These are phyloP conservation scores for Trissoscelio sp. DNA, from an alignment of 2,888 invertebrate species.

Conservation along the genomic window DNA sequence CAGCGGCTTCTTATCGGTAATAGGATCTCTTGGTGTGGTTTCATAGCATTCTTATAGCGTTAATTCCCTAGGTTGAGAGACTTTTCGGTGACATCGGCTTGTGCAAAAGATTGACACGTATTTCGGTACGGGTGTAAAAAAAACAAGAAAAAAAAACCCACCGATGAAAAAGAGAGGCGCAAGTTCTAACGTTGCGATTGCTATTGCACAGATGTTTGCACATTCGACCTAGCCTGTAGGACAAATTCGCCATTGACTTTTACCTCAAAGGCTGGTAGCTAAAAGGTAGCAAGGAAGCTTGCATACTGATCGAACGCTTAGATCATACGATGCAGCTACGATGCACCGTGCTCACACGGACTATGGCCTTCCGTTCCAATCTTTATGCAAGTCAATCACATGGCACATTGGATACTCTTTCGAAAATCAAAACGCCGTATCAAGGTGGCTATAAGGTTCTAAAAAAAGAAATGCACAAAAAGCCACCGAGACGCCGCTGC, in stretches of 20 bases:
- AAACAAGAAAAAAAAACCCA: slow-evolving; percentile 22
- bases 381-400: slow-evolving; percentile 71
- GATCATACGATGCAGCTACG: slow-evolving; percentile 77
- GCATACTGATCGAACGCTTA: slow-evolving; percentile 80
- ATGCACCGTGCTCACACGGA: slow-evolving; percentile 75
- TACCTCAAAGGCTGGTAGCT: slow-evolving; percentile 82
- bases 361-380: slow-evolving; percentile 69
- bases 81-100: slow-evolving; percentile 51
- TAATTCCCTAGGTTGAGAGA: slow-evolving; percentile 61
- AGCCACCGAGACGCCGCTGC: slow-evolving; percentile 59
- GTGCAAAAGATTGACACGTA: slow-evolving; percentile 31
- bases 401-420: slow-evolving; percentile 72
- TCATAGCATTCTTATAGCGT: slow-evolving; percentile 82
- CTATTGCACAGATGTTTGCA: slow-evolving; percentile 66
- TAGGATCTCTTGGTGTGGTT: slow-evolving; percentile 83
- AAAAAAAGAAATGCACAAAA: slow-evolving; percentile 66
- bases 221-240: slow-evolving; percentile 80
- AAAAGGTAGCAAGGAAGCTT: slow-evolving; percentile 82
- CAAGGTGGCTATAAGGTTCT: slow-evolving; percentile 69
- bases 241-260: slow-evolving; percentile 82
- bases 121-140: neutral
- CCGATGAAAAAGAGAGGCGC: slow-evolving; percentile 47
- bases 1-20: slow-evolving; percentile 82
- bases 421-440: slow-evolving; percentile 70
- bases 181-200: slow-evolving; percentile 62